Percentiles rank a stretch among this genome's conserved stretches.
Conservation (phyloP, 2,888 invertebrate species). For the Dryobotodes eremita region DNA sequence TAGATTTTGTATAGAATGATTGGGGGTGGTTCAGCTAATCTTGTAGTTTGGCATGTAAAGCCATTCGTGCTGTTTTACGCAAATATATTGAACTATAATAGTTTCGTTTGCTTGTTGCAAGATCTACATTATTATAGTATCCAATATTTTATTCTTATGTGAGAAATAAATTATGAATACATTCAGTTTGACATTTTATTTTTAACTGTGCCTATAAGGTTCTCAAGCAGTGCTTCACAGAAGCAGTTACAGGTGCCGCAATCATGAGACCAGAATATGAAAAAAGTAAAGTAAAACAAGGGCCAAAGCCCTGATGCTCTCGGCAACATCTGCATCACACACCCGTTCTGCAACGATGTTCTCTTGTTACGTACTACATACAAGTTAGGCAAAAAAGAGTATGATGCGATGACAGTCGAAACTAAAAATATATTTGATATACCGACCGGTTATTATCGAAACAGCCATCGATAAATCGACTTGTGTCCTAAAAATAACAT, state of each 20-base stretch:
- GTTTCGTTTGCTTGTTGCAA: conserved; percentile 54
- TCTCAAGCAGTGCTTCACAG: neutral
- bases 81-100: conserved; percentile 54
- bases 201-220: neutral
- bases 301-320: neutral
- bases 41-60: conserved; percentile 41
- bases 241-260: neutral
- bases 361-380: neutral
- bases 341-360: neutral
- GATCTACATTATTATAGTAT: conserved; percentile 41
- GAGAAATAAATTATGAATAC: conserved; percentile 59
- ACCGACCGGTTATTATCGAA: too few relatives aligned
- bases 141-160: conserved; percentile 50
- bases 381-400: too few relatives aligned
- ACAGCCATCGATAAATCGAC: too few relatives aligned
- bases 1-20: conserved; percentile 44
- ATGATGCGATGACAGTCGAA: too few relatives aligned
- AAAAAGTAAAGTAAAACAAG: too few relatives aligned
- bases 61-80: conserved; percentile 25
- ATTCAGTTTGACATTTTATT: conserved; percentile 7
- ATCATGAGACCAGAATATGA: neutral
- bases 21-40: conserved; percentile 13
- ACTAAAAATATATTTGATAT: too few relatives aligned
- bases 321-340: neutral
- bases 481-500: too few relatives aligned